Base-by-base conservation (phyloP, 1,140 invertebrate genomes). In the Drosophila parabipectinata region DNA sequence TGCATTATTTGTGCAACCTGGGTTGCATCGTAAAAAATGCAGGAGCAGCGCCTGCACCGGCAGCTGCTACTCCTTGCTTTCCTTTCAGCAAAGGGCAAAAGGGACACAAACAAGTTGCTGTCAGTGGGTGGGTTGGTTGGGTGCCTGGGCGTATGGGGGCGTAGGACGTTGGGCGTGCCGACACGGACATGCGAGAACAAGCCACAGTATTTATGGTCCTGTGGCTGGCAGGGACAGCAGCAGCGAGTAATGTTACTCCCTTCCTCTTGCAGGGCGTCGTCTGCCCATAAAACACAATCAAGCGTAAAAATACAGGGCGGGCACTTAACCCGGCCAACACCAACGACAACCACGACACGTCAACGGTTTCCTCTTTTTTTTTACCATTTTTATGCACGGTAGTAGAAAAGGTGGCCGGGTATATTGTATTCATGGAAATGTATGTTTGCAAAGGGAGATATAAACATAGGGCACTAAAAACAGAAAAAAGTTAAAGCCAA, bases 1-100 rank as follows among this genome's bases (percentile, higher is more conserved):
- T 89, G 80, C 85, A 89, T 89, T 89, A 84, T 89, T 89, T 84
- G 80, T 89, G 76, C 77, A 89, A 77, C 79, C 84, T 77, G 79
- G 79, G 79, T 78, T 89, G 81, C 74, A 84, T 72, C 77, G 88
- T 89, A 76, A 89, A 89, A 89, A 90, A 89, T 89, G 71, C 80
- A 89, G 32, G 57, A 78, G 54, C 34, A 75, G 57, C 60, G 68
- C 50, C 68, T 64, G 61, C 59, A 52, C 55, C 51, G 60, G 76
- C 82, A 80, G 77, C 68, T 74, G 67, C 67, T 12, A n/a, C 34
- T 78, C 32, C 66, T 67, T 55, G 41, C 28, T 50, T 21, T 24
- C 48, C 57, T 55, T 39, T 63, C 44, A 54, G 44, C 61, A 72
- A 64, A 58, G 57, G 66, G 47, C 45, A 68, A 37, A 59, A 39